Evolutionary conservation across 1,140 invertebrate genomes (phyloP).

Genomic region (Frieseomelitta varia): DNA sequence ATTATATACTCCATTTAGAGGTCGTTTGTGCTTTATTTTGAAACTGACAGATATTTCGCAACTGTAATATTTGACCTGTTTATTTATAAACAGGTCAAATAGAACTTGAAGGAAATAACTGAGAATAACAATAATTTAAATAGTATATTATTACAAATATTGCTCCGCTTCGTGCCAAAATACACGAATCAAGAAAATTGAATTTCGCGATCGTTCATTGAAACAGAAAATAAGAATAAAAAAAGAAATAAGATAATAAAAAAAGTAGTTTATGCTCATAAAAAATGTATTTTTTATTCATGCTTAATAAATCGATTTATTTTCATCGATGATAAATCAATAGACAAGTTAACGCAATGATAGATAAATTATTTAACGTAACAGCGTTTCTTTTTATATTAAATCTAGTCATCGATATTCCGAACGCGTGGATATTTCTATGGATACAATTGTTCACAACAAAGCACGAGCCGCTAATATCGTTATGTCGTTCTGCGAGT

Average conservation of each 20-base stretch:
- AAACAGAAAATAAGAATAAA: background rate
- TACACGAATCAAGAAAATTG: background rate
- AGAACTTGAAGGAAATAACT: background rate
- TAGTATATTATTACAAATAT: too few relatives aligned
- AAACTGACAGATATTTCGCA: background rate
- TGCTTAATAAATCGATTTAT: too few relatives aligned
- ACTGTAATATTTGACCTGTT: background rate
- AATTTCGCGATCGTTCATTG: background rate
- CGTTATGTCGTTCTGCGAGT: constrained; percentile 4
- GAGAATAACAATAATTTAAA: constrained; percentile 9
- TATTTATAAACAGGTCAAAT: constrained; percentile 6
- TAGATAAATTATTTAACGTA: background rate
- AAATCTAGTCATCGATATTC: constrained; percentile 30
- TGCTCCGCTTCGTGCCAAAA: background rate
- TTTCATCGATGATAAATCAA: too few relatives aligned
- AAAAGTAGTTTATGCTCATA: background rate
- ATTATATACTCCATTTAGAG: background rate
- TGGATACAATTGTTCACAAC: constrained; percentile 60
- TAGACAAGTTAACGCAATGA: too few relatives aligned
- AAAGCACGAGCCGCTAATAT: constrained; percentile 6
- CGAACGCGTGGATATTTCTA: constrained; percentile 40
- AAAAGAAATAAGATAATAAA: background rate
- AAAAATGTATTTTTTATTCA: background rate
- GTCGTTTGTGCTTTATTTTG: background rate
- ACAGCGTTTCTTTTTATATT: background rate